Evolutionary conservation across 2,113 vertebrate species (phyloP).

Genomic region (Eublepharis macularius): DNA sequence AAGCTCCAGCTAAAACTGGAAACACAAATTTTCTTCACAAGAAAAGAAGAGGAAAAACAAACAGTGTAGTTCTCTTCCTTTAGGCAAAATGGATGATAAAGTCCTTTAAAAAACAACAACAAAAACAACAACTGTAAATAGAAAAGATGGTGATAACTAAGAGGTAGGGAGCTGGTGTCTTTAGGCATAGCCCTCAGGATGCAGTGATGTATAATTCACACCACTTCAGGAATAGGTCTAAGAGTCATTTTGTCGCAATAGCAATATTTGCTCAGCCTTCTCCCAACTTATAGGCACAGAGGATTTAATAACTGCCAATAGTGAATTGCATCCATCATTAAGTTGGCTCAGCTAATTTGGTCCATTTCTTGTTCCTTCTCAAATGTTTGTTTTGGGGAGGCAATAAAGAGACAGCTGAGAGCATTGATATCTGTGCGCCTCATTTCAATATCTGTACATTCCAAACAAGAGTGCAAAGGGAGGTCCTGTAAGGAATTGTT

Average conservation of each 20-base stretch:
- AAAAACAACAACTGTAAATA: neutral
- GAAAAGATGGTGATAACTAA: neutral
- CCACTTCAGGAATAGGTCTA: neutral
- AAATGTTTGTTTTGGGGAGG: neutral
- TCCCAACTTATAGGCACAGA: neutral
- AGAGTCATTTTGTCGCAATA: neutral
- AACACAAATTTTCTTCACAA: conserved; percentile 4
- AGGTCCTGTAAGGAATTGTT: neutral
- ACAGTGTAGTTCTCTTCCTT: neutral
- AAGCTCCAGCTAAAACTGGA: conserved; percentile 16
- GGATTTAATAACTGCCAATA: neutral
- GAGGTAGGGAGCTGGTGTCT: neutral
- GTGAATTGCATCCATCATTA: neutral
- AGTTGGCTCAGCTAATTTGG: conserved; percentile 12
- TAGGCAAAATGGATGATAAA: conserved; percentile 2
- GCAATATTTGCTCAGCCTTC: neutral
- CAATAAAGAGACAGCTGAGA: neutral
- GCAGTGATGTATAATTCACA: neutral
- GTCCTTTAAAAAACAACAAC: neutral
- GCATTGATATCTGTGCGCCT: neutral
- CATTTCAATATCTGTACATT: neutral
- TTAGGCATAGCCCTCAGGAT: neutral
- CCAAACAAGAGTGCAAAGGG: neutral
- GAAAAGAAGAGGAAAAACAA: neutral
- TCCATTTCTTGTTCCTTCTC: conserved; percentile 15